These are phyloP conservation scores for Lycophotia porphyrea DNA, from an alignment of 2,888 invertebrate species.

Conservation along the genomic window DNA sequence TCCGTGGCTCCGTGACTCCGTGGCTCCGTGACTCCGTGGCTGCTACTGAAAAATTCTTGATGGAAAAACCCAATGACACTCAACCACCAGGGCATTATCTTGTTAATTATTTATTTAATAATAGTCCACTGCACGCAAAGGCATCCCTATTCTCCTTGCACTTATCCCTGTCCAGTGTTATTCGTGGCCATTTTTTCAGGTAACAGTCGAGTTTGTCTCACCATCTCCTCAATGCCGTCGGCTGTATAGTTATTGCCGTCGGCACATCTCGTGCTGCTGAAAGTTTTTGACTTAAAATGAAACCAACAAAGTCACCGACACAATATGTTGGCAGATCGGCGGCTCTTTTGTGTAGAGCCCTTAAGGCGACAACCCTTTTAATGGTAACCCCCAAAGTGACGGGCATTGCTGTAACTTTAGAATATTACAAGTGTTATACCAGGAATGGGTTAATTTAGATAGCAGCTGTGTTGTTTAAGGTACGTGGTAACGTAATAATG, in stretches of 20 bases:
- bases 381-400: conserved; percentile 34
- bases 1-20: too few relatives aligned
- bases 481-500: conserved; percentile 5
- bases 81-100: too few relatives aligned
- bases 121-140: not conserved
- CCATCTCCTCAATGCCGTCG: too few relatives aligned
- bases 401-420: conserved; percentile 19
- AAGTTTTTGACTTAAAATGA: not conserved
- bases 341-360: not conserved
- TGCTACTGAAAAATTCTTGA: too few relatives aligned
- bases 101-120: too few relatives aligned
- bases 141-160: not conserved
- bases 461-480: conserved; percentile 20
- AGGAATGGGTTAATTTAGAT: conserved; percentile 39
- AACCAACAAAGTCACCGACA: not conserved
- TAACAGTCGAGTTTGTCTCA: too few relatives aligned
- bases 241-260: too few relatives aligned
- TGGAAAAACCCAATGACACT: too few relatives aligned
- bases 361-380: conserved; percentile 42
- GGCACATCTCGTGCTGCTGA: not conserved
- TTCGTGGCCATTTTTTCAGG: too few relatives aligned
- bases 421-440: conserved; percentile 31
- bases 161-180: not conserved
- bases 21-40: too few relatives aligned
- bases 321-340: not conserved